phyloP scores from a whole-genome alignment of 37 sponge, comb jelly and placozoan species.

The Beroe forskalii region DNA sequence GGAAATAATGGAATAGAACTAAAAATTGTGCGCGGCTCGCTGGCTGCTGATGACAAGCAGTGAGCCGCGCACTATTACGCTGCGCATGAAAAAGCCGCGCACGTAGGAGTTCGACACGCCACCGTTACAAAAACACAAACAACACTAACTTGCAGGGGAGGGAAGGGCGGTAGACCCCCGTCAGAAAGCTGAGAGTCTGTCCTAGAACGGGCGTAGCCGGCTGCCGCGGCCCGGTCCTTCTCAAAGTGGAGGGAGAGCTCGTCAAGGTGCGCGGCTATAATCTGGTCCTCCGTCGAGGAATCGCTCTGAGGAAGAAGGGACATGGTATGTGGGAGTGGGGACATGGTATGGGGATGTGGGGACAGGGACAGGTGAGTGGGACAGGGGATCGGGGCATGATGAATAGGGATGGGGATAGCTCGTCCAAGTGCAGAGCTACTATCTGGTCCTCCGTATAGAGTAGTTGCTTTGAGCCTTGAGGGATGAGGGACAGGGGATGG shows the following conservation, averaged over 20 bases:
- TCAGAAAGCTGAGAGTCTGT: constrained; percentile 17
- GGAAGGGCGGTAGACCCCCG: neutral
- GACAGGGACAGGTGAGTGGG: neutral
- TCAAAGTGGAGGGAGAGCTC: constrained; percentile 57
- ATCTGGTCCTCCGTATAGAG: constrained; percentile 47
- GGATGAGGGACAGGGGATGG: neutral
- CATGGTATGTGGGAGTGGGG: neutral
- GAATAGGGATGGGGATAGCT: constrained; percentile 26
- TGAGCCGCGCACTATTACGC: too few relatives aligned
- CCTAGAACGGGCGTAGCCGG: neutral
- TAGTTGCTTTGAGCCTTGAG: too few relatives aligned
- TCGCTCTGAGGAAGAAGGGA: constrained; percentile 4
- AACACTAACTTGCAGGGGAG: constrained; percentile 50
- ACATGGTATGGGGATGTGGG: too few relatives aligned
- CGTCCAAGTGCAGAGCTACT: constrained; percentile 37
- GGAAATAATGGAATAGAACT: too few relatives aligned
- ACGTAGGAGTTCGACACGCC: too few relatives aligned
- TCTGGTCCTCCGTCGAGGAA: constrained; percentile 5
- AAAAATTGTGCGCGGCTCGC: too few relatives aligned
- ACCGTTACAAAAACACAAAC: too few relatives aligned
- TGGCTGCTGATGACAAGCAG: too few relatives aligned
- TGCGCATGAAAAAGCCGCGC: too few relatives aligned
- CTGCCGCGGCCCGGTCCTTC: neutral
- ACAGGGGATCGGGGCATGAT: neutral
- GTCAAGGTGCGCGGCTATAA: constrained; percentile 40